Conservation (phyloP, 92 coral and sea anemone genomes). For the Zoanthus sansibaricus region DNA sequence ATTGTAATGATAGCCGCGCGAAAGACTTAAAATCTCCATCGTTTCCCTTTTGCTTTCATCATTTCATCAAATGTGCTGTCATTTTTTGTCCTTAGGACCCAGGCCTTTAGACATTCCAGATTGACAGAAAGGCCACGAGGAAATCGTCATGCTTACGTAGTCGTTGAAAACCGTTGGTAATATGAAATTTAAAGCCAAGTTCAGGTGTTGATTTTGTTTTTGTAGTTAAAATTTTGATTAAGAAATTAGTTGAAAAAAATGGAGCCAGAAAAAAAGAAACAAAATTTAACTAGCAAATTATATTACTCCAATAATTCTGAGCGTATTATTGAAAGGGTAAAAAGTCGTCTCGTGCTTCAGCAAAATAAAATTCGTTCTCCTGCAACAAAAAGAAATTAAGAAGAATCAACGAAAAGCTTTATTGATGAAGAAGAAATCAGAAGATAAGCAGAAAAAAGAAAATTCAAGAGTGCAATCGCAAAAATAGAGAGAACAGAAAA, state of each 20-base stretch:
- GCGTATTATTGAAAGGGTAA: not conserved
- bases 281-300: not conserved
- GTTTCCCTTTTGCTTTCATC: not conserved
- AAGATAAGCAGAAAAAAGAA: slow-evolving; percentile 19
- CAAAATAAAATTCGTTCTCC: slow-evolving; percentile 1
- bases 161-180: not conserved
- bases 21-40: slow-evolving; percentile 1
- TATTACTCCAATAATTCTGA: slow-evolving; percentile 2
- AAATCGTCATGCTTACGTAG: not conserved
- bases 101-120: not conserved
- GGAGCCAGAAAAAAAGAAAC: slow-evolving; percentile 19
- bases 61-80: not conserved
- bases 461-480: slow-evolving; percentile 7
- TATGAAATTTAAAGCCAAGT: too few relatives aligned
- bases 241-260: slow-evolving; percentile 9
- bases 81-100: not conserved
- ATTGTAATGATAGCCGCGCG: not conserved
- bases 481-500: slow-evolving; percentile 17
- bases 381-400: slow-evolving; percentile 12
- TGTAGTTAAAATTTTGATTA: not conserved
- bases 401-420: slow-evolving; percentile 9
- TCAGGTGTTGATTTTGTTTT: not conserved
- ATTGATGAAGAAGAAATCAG: slow-evolving; percentile 7
- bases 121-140: slow-evolving; percentile 11
- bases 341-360: not conserved